Base-by-base conservation (phyloP, 2,113 vertebrate genomes). In the Passer domesticus region DNA sequence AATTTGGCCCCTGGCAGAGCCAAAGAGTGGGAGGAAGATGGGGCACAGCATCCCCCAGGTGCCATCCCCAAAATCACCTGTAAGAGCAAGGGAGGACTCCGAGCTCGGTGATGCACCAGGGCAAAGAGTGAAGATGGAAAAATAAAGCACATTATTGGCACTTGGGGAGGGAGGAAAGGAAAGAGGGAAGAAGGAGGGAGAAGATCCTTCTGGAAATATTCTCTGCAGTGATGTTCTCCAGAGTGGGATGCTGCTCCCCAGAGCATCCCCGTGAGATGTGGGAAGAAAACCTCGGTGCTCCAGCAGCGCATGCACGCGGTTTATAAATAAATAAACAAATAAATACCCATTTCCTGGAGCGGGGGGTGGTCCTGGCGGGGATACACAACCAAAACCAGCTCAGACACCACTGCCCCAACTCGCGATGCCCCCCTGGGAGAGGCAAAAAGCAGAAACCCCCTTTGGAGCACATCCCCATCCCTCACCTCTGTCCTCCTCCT, bases 401-500 rank as follows among this genome's bases (percentile, higher is more conserved):
- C 11, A 1, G 66, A n/a, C 3, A 35, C 12, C 56, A 0, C 56
- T 2, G 11, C 15, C 59, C 17, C 3, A 0, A 11, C 0, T 1
- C 35, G 1, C 0, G 2, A 33, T 27, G 6, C 22, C 43, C 22
- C 41, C 43, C 22, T 1, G 4, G 25, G 25, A 56, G 30, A 66
- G 6, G 3, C 35, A 41, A 39, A 59, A 30, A 72, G 13, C 5
- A 46, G 24, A 1, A 43, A 19, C 11, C 4, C 35, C 6, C 0
- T 0, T 11, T 9, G 5, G 3, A 2, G 0, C 1, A 1, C 20
- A 3, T 27, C 50, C 67, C 44, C 67, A 53, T 1, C 46, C 18
- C 98, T 97, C 97, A 99, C 99, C 99, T 99, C 98, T 97, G 56
- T 98, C 98, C 47, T 99, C 99, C 39, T 99, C 99, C 77, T 98